Percentiles rank a stretch among this genome's conserved stretches.
phyloP scores from a whole-genome alignment of 2,888 invertebrate species.

The Pyrochroa serraticornis region DNA sequence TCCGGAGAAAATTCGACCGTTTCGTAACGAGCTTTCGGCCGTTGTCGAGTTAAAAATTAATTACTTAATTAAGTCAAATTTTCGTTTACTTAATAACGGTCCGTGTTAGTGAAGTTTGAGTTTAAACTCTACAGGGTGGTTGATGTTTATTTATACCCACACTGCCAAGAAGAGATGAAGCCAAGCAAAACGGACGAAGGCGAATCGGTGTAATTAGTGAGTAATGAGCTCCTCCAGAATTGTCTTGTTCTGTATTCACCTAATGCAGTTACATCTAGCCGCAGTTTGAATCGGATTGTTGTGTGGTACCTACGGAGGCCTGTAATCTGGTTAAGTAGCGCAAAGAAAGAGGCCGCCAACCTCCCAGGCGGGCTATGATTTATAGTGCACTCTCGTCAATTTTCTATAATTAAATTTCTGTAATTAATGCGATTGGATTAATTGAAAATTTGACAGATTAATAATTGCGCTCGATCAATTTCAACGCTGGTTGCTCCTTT shows the following conservation, averaged over 20 bases:
- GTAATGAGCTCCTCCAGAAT: slow-evolving; percentile 30
- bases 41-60: too few species aligned
- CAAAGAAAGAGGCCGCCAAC: background rate
- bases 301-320: background rate
- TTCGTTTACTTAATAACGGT: background rate
- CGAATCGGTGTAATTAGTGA: slow-evolving; percentile 31
- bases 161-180: slow-evolving; percentile 4
- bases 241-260: slow-evolving; percentile 29
- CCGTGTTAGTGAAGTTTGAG: background rate
- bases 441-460: slow-evolving; percentile 3
- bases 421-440: slow-evolving; percentile 11
- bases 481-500: too few species aligned
- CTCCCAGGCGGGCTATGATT: slow-evolving; percentile 15
- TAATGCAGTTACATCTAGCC: slow-evolving; percentile 21
- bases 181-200: slow-evolving; percentile 13
- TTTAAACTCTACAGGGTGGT: slow-evolving; percentile 1
- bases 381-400: slow-evolving; percentile 18
- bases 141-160: slow-evolving; percentile 21
- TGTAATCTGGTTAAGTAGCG: slow-evolving; percentile 8
- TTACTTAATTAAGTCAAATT: too few species aligned
- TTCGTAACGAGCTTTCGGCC: too few species aligned
- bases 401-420: slow-evolving; percentile 10
- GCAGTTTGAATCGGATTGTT: slow-evolving; percentile 3
- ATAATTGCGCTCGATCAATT: slow-evolving; percentile 3
- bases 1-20: too few species aligned